These are phyloP conservation scores for Leucoraja ocellata DNA, from an alignment of 2,797 vertebrate genomes.

Conservation along the genomic window DNA sequence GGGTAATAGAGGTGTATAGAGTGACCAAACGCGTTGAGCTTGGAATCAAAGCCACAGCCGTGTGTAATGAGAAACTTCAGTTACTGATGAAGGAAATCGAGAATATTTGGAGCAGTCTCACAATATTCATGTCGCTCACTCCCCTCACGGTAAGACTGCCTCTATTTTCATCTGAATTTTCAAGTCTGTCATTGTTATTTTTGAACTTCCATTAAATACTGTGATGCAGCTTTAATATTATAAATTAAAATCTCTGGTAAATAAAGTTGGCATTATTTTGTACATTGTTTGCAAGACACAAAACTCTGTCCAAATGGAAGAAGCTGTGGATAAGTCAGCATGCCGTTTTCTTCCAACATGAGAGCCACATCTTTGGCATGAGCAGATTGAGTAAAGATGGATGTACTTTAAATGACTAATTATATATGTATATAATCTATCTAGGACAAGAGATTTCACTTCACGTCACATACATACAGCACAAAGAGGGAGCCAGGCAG, in stretches of 20 bases:
- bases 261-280: background rate
- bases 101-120: slow-evolving; percentile 94
- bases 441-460: background rate
- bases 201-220: background rate
- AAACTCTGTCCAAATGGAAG: background rate
- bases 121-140: slow-evolving; percentile 93
- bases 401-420: background rate
- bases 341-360: background rate
- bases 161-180: background rate
- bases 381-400: background rate
- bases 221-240: background rate
- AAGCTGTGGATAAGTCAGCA: background rate
- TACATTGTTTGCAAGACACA: background rate
- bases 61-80: slow-evolving; percentile 93
- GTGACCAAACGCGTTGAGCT: slow-evolving; percentile 88
- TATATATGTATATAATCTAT: background rate
- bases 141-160: slow-evolving; percentile 73
- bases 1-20: slow-evolving; percentile 92
- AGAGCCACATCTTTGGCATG: background rate
- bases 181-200: background rate
- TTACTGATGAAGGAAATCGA: slow-evolving; percentile 88
- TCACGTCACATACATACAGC: no score
- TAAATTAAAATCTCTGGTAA: background rate
- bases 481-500: no score
- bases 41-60: slow-evolving; percentile 91